These are phyloP conservation scores for Periparus ater DNA, from an alignment of 2,797 vertebrate genomes.

Conservation along the genomic window DNA sequence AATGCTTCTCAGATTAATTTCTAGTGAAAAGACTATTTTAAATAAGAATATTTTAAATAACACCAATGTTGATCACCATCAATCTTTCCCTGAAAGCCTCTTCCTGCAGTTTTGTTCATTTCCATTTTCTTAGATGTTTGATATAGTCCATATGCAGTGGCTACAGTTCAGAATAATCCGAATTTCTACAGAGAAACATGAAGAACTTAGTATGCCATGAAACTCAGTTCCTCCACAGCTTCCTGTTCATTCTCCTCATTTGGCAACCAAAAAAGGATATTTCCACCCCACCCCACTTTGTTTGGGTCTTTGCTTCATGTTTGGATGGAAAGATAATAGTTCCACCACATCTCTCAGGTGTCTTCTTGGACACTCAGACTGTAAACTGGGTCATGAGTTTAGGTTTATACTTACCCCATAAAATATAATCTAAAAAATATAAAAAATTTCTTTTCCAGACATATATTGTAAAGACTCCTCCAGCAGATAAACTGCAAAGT, in stretches of 20 bases:
- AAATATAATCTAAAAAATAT: background rate
- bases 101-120: background rate
- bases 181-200: background rate
- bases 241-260: background rate
- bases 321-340: background rate
- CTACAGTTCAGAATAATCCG: background rate
- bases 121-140: background rate
- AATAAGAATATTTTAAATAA: too few relatives aligned
- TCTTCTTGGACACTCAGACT: background rate
- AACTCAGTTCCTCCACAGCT: background rate
- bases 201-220: background rate
- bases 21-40: background rate
- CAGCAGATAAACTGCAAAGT: slow-evolving; percentile 66
- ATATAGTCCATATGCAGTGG: background rate
- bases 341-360: background rate
- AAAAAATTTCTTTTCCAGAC: slow-evolving; percentile 71
- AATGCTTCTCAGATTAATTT: background rate
- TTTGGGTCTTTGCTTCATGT: background rate
- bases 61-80: background rate
- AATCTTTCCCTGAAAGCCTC: background rate
- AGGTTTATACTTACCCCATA: background rate
- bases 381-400: background rate
- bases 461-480: slow-evolving; percentile 88
- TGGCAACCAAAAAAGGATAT: background rate
- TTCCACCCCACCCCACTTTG: background rate